phyloP scores from a whole-genome alignment of 1,140 invertebrate species.

The Pectinophora gossypiella region DNA sequence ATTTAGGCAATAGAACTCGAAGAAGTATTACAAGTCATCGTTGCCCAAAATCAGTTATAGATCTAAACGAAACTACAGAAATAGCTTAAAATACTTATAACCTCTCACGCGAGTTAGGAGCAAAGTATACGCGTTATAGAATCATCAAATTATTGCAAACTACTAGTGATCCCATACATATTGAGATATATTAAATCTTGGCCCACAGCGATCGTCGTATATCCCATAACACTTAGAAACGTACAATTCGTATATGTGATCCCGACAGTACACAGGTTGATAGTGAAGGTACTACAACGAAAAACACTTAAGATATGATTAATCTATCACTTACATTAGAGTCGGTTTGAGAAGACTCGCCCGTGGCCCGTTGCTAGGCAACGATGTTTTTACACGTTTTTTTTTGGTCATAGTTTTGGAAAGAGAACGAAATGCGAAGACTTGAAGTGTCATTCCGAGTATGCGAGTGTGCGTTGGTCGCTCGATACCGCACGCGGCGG shows the following conservation, averaged over 20 bases:
- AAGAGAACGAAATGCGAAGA: slow-evolving; percentile 35
- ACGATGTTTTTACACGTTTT: slow-evolving; percentile 44
- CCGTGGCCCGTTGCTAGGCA: slow-evolving; percentile 40
- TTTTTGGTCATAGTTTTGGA: slow-evolving; percentile 62
- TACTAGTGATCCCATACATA: slow-evolving; percentile 55
- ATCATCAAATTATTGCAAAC: slow-evolving; percentile 33
- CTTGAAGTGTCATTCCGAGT: background rate
- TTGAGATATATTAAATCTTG: slow-evolving; percentile 51
- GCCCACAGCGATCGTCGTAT: slow-evolving; percentile 40
- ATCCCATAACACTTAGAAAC: no score
- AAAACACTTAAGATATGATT: slow-evolving; percentile 67
- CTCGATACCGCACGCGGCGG: no score
- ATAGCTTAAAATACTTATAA: background rate
- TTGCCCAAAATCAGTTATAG: background rate
- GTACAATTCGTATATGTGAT: slow-evolving; percentile 39
- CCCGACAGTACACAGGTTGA: slow-evolving; percentile 33
- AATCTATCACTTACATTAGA: slow-evolving; percentile 45
- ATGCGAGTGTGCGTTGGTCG: no score
- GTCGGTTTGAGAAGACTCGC: slow-evolving; percentile 7
- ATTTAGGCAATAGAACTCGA: no score
- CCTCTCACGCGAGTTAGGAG: background rate
- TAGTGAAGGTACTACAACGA: slow-evolving; percentile 35
- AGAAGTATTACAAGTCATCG: no score
- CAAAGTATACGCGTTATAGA: background rate
- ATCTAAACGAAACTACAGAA: background rate